Conservation (phyloP, 1,140 invertebrate species). For the Teleogryllus occipitalis region DNA sequence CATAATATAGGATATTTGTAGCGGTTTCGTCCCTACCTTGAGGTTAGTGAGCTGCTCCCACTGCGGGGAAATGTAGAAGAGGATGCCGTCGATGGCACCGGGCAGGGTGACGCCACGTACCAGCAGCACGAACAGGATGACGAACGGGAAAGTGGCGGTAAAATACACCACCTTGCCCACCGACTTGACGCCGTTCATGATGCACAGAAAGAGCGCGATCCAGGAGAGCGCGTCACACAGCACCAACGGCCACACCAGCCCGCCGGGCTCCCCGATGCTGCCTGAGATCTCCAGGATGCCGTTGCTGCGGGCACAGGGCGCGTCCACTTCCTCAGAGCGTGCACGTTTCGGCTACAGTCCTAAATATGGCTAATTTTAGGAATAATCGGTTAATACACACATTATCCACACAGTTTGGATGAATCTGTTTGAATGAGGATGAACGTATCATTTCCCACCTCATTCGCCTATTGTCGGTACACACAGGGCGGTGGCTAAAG, state of each 20-base stretch:
- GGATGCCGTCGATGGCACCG: slow-evolving; percentile 65
- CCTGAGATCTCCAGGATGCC: slow-evolving; percentile 58
- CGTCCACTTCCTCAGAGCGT: no score
- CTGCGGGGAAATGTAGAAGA: slow-evolving; percentile 75
- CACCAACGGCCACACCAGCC: slow-evolving; percentile 63
- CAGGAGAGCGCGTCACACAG: slow-evolving; percentile 49
- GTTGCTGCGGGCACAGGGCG: slow-evolving; percentile 41
- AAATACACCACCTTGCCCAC: slow-evolving; percentile 49
- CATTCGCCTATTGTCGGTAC: no score
- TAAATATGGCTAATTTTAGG: no score
- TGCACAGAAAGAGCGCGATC: slow-evolving; percentile 41
- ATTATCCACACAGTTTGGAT: no score
- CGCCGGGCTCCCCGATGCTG: slow-evolving; percentile 55
- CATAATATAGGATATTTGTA: no score
- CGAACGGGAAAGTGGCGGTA: slow-evolving; percentile 38
- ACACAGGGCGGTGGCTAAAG: no score
- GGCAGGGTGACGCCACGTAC: slow-evolving; percentile 66
- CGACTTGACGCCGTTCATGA: slow-evolving; percentile 44
- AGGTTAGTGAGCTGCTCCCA: slow-evolving; percentile 61
- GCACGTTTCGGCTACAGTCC: no score
- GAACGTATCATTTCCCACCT: no score
- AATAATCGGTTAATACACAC: no score
- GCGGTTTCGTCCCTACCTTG: slow-evolving; percentile 35
- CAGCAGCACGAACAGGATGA: slow-evolving; percentile 49
- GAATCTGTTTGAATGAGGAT: no score